A percentile compares a stretch with the other conserved stretches of the same genome.
Conservation (phyloP, 2,888 invertebrate species). For the Lasioglossum zephyrum region DNA sequence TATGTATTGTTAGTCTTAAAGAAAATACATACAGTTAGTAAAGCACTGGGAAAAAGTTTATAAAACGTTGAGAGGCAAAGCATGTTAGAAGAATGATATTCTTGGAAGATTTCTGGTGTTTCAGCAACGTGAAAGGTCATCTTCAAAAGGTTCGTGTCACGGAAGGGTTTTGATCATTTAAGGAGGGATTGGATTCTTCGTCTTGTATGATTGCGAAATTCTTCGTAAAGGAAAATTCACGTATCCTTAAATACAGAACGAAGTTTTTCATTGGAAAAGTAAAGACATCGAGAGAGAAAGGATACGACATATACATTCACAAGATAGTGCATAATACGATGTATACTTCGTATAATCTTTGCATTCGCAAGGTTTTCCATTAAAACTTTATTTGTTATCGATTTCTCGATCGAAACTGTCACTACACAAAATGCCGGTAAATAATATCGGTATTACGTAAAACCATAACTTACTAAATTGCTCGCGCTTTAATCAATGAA, state of each 20-base stretch:
- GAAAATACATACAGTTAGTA: constrained; percentile 8
- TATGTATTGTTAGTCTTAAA: constrained; percentile 19
- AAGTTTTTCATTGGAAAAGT: background rate
- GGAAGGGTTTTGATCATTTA: background rate
- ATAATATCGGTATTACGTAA: constrained; percentile 11
- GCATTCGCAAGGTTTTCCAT: constrained; percentile 16
- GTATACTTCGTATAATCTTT: background rate
- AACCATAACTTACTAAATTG: constrained; percentile 26
- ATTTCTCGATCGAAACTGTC: constrained; percentile 25
- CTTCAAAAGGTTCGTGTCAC: background rate
- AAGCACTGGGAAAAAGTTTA: constrained; percentile 32
- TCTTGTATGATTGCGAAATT: background rate
- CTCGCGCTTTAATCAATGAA: constrained; percentile 8
- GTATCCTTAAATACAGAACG: constrained; percentile 40
- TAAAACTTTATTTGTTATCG: constrained; percentile 22
- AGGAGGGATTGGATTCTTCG: background rate
- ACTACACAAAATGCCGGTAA: constrained; percentile 23
- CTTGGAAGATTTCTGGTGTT: background rate
- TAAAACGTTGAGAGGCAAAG: constrained; percentile 43
- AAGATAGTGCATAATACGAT: background rate
- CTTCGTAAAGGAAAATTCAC: constrained; percentile 38
- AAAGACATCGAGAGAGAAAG: background rate
- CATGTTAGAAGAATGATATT: background rate
- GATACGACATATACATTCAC: constrained; percentile 6
- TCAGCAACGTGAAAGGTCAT: constrained; percentile 33